Conservation (phyloP, 2,113 vertebrate genomes). For the Pao palembangensis region DNA sequence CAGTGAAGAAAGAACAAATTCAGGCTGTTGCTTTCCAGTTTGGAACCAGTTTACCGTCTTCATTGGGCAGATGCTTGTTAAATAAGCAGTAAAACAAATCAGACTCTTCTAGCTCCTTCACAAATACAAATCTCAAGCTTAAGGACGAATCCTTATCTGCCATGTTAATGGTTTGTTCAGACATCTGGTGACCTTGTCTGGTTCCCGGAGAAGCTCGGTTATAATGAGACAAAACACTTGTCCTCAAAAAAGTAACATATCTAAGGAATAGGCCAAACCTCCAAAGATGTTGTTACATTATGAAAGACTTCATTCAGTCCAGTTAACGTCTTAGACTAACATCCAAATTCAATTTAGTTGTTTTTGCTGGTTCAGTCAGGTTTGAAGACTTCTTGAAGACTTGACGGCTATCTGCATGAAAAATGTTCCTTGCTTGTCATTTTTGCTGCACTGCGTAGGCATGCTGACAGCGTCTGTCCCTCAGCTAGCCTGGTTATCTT, state of each 20-base stretch:
- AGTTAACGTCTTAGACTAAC: background rate
- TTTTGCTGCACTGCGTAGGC: conserved; percentile 26
- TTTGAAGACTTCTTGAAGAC: background rate
- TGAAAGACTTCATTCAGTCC: background rate
- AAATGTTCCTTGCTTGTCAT: conserved; percentile 8
- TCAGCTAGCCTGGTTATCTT: conserved; percentile 14
- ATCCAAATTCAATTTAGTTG: background rate
- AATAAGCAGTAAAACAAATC: conserved; percentile 8
- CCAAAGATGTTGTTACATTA: too few species aligned
- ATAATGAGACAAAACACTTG: background rate
- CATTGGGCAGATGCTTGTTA: too few species aligned
- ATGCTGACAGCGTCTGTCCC: conserved; percentile 27
- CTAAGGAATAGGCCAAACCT: too few species aligned
- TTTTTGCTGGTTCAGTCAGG: background rate
- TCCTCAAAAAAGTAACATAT: background rate
- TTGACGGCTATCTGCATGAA: background rate
- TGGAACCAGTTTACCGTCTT: background rate
- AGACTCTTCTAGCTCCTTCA: background rate
- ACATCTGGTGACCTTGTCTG: conserved; percentile 15
- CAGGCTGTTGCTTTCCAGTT: background rate
- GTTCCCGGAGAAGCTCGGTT: background rate
- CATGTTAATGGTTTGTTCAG: conserved; percentile 1
- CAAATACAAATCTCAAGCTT: conserved; percentile 5
- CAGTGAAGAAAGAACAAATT: background rate
- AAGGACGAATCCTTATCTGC: background rate